Evolutionary conservation across 2,113 vertebrate genomes (phyloP).

Genomic region (Brachionichthys hirsutus): DNA sequence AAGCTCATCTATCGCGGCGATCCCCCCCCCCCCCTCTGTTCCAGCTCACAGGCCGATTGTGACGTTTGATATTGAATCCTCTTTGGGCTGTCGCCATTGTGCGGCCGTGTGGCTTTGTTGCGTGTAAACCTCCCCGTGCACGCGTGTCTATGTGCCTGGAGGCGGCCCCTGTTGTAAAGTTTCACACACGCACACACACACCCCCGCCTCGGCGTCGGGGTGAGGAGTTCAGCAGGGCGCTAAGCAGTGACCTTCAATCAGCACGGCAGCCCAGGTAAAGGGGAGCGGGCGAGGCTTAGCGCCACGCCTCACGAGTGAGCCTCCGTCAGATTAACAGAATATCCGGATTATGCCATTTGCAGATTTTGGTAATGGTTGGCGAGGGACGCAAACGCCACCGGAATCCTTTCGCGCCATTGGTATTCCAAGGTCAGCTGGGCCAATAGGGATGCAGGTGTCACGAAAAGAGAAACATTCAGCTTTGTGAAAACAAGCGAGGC

Average conservation of each 20-base stretch:
- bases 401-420: conserved; percentile 39
- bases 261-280: conserved; percentile 48
- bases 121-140: conserved; percentile 9
- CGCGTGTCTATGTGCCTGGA: conserved; percentile 20
- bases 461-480: conserved; percentile 17
- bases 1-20: conserved; percentile 62
- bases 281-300: conserved; percentile 23
- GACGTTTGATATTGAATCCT: conserved; percentile 76
- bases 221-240: conserved; percentile 67
- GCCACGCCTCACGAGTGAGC: conserved; percentile 22
- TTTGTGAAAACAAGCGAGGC: conserved; percentile 8
- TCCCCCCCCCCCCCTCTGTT: conserved; percentile 44
- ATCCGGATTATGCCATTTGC: conserved; percentile 55
- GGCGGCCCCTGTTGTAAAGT: conserved; percentile 24
- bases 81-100: conserved; percentile 60
- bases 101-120: conserved; percentile 34
- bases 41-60: conserved; percentile 68
- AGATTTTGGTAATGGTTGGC: conserved; percentile 31
- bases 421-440: conserved; percentile 44
- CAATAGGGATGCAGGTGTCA: conserved; percentile 18
- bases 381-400: conserved; percentile 30
- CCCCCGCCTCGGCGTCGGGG: conserved; percentile 32
- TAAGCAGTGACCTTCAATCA: conserved; percentile 70
- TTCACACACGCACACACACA: conserved; percentile 11
- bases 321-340: conserved; percentile 69